phyloP scores from a whole-genome alignment of 2,888 invertebrate genomes.

The Heliconius cydno region DNA sequence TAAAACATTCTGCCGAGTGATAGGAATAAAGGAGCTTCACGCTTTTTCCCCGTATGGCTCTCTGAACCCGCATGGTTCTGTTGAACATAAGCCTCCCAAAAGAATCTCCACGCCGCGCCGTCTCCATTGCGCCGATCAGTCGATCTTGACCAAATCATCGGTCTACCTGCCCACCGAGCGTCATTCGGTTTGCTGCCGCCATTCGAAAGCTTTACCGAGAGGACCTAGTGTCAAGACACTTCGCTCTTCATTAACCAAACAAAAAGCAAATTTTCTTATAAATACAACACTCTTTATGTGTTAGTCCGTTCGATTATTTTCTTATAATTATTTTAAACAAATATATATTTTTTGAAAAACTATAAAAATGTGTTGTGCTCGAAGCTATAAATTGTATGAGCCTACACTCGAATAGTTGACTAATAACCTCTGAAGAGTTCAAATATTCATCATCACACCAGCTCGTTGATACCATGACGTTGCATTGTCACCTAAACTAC shows the following conservation, averaged over 20 bases:
- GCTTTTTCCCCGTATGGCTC: background rate
- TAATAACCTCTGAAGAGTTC: too few relatives aligned
- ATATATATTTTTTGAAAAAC: too few relatives aligned
- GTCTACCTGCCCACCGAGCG: background rate
- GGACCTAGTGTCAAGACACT: background rate
- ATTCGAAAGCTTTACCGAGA: background rate
- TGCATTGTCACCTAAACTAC: too few relatives aligned
- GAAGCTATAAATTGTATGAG: too few relatives aligned
- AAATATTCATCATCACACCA: too few relatives aligned
- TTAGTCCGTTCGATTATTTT: too few relatives aligned
- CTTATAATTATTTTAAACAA: too few relatives aligned
- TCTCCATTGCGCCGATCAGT: background rate
- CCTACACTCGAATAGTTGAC: too few relatives aligned
- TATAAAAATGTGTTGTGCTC: too few relatives aligned
- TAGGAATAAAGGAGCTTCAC: background rate
- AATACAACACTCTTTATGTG: too few relatives aligned
- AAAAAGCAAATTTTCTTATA: too few relatives aligned
- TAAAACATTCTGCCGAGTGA: background rate
- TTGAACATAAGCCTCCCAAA: background rate
- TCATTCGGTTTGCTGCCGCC: background rate
- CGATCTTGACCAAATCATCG: background rate
- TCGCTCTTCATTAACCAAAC: background rate
- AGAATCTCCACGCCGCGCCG: background rate
- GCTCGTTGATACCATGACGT: too few relatives aligned
- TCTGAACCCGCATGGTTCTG: background rate